Evolutionary conservation across 2,888 invertebrate genomes (phyloP).

Genomic region (Clepsis dumicolana): DNA sequence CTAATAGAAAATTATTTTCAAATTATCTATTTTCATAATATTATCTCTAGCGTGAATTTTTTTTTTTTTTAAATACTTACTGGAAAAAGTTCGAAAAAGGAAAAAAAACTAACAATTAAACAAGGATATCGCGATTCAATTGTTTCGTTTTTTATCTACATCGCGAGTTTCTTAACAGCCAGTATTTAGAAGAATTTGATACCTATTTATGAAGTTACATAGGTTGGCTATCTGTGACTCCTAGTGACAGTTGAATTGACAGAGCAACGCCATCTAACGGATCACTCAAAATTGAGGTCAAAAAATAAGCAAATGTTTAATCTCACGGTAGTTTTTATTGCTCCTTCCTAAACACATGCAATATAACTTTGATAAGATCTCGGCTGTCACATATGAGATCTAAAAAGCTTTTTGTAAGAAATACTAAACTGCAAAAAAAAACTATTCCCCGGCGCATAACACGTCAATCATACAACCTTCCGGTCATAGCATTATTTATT

Average conservation of each 20-base stretch:
- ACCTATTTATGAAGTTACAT: not conserved
- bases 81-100: too few species aligned
- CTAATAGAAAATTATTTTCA: too few species aligned
- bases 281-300: conserved; percentile 9
- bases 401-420: not conserved
- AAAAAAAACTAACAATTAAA: too few species aligned
- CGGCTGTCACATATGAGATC: not conserved
- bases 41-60: too few species aligned
- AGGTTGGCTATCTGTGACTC: not conserved
- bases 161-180: too few species aligned
- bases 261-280: conserved; percentile 15
- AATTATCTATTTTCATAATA: too few species aligned
- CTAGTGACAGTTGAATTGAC: conserved; percentile 5
- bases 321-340: conserved; percentile 9
- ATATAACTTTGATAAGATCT: not conserved
- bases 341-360: not conserved
- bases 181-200: not conserved
- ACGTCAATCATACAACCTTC: not conserved
- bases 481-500: not conserved
- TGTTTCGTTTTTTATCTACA: too few species aligned
- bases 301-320: conserved; percentile 11
- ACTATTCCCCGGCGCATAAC: not conserved
- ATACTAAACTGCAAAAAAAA: not conserved
- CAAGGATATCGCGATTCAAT: too few species aligned
- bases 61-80: too few species aligned